Percentiles rank a stretch among this genome's conserved stretches.
These are phyloP conservation scores for Darevskia nairensis DNA, from an alignment of 2,797 vertebrate species.

Conservation along the genomic window DNA sequence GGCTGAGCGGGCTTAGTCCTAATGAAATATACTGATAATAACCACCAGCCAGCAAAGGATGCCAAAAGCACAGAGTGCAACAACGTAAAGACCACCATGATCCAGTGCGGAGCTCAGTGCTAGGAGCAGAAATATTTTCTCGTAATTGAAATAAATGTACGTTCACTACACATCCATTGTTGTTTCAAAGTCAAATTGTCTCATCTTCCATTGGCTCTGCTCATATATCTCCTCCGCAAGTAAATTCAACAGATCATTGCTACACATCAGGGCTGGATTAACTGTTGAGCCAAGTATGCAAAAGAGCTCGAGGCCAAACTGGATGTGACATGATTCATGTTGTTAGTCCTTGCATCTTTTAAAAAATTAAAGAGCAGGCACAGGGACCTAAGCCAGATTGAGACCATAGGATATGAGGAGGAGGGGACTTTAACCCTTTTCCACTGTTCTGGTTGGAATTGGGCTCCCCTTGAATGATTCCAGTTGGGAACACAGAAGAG, in stretches of 20 bases:
- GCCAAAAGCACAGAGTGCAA: conserved; percentile 51
- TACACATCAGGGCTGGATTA: conserved; percentile 20
- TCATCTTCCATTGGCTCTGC: not conserved
- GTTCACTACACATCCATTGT: conserved; percentile 13
- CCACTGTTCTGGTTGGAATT: not conserved
- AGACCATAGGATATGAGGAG: not conserved
- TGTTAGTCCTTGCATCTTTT: not conserved
- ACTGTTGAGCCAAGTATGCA: conserved; percentile 20
- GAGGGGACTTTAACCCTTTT: not conserved
- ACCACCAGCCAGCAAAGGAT: conserved; percentile 49
- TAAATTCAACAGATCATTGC: conserved; percentile 21
- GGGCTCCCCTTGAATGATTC: not conserved
- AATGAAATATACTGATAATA: conserved; percentile 65
- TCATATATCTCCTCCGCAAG: conserved; percentile 10
- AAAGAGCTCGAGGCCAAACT: conserved; percentile 1
- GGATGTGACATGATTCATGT: not conserved
- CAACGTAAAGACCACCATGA: conserved; percentile 34
- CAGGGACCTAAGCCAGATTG: not conserved
- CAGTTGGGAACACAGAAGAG: not conserved
- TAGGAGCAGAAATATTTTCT: conserved; percentile 43
- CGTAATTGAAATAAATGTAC: conserved; percentile 47
- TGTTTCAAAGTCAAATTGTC: conserved; percentile 24
- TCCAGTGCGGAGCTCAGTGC: conserved; percentile 6
- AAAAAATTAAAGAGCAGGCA: not conserved
- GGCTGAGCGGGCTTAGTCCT: conserved; percentile 57